These are phyloP conservation scores for Apoderus coryli DNA, from an alignment of 2,888 invertebrate species.

Conservation along the genomic window DNA sequence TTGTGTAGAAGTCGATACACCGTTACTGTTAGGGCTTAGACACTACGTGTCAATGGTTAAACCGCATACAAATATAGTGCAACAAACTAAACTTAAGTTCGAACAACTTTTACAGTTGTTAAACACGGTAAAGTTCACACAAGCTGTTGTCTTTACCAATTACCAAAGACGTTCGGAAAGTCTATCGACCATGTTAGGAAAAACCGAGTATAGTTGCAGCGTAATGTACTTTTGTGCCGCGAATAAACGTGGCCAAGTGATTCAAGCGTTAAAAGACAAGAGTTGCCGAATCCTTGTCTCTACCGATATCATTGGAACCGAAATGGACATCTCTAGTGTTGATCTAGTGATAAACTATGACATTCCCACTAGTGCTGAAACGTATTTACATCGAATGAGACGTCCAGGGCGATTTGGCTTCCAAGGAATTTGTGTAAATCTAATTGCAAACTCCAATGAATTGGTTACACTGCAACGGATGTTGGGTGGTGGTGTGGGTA, in stretches of 20 bases:
- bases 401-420: conserved; percentile 90
- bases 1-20: conserved; percentile 50
- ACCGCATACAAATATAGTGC: conserved; percentile 44
- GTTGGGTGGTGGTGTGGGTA: conserved; percentile 41
- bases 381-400: conserved; percentile 90
- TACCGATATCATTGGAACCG: conserved; percentile 83
- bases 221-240: conserved; percentile 63
- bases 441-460: conserved; percentile 55
- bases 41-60: conserved; percentile 59
- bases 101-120: conserved; percentile 53
- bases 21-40: conserved; percentile 65
- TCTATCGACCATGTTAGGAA: conserved; percentile 53
- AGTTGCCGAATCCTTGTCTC: conserved; percentile 76
- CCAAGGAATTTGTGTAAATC: conserved; percentile 63
- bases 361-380: conserved; percentile 61
- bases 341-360: conserved; percentile 91
- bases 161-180: conserved; percentile 74
- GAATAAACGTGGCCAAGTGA: conserved; percentile 53
- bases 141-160: conserved; percentile 85
- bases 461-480: conserved; percentile 40
- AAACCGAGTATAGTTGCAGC: conserved; percentile 53
- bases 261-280: conserved; percentile 64
- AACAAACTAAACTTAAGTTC: conserved; percentile 52
- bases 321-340: conserved; percentile 86
- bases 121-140: conserved; percentile 60